A percentile compares a stretch with the other conserved stretches of the same genome.
phyloP scores from a whole-genome alignment of 2,113 vertebrate genomes.

The Grantiella picta region DNA sequence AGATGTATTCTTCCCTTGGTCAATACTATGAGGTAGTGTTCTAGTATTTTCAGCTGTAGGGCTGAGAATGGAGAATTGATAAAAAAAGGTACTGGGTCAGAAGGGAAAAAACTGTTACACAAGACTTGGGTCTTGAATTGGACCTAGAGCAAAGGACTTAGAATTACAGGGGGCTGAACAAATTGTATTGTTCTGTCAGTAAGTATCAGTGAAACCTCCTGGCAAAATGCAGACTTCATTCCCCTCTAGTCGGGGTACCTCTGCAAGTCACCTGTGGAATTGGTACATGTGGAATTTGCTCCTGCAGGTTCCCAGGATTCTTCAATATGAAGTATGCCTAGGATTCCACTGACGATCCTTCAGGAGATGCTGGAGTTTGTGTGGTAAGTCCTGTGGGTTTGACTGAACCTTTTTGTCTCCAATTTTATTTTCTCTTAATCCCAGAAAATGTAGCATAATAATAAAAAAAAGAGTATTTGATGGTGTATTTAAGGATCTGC shows the following conservation, averaged over 20 bases:
- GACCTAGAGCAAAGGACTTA: not conserved
- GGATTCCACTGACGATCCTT: not conserved
- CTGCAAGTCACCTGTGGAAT: not conserved
- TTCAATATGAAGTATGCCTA: not conserved
- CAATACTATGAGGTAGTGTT: not conserved
- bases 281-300: not conserved
- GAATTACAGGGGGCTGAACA: not conserved
- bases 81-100: not conserved
- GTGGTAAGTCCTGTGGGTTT: not conserved
- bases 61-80: not conserved
- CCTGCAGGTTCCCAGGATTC: not conserved
- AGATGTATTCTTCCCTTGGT: not conserved
- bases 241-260: not conserved
- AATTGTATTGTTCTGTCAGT: not conserved
- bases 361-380: not conserved
- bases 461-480: not conserved
- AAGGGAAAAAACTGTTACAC: not conserved
- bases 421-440: not conserved
- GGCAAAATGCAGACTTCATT: not conserved
- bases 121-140: not conserved
- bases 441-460: not conserved
- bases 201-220: not conserved
- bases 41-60: not conserved
- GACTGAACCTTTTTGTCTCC: not conserved
- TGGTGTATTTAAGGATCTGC: not conserved